Evolutionary conservation across 2,888 invertebrate species (phyloP), one percentile per base, ranked within the genome.

Genomic region (Epicampocera succincta): DNA sequence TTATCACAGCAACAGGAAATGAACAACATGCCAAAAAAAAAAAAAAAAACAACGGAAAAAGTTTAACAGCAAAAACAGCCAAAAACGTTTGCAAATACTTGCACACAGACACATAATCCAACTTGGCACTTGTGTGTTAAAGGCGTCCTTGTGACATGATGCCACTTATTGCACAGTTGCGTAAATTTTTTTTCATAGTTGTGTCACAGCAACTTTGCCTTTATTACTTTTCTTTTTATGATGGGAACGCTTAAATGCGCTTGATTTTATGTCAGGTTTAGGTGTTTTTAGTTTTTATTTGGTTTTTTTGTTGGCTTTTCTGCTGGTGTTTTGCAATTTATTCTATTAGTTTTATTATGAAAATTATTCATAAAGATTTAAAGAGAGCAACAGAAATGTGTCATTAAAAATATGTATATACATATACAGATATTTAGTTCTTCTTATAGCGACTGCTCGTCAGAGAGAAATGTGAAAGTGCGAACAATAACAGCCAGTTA

Each of bases 321-420:
- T 54, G 25, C 19, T 15, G 29, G 13, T 58, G 21, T 25, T 58
- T 44, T 48, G 33, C 33, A 40, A 56, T 66, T 46, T 19, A 66
- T 75, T 81, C 68, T 68, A 80, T 80, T 75, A 76, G 60, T 72
- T 76, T 72, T 66, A 73, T 73, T 76, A 68, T 66, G 68, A 61
- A 54, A 56, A 72, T 72, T 68, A 44, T 46, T 61, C 56, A 56
- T 56, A 50, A 80, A 56, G 19, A 46, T 40, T 29, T 52, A 52
- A 8, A 21, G 46, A 19, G 25, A 54, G 56, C 12, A 48, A 42
- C n/a, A 42, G 8, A 56, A 56, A 73, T 61, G n/a, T 73, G 44
- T 38, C 52, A 63, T 17, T 33, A 44, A 48, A n/a, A 44, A 44
- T 2, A 44, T 6, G 8, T 46, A 42, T 42, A 42, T n/a, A 25